Evolutionary conservation across 1,140 invertebrate species (phyloP).

Genomic region (Rhyzopertha dominica): DNA sequence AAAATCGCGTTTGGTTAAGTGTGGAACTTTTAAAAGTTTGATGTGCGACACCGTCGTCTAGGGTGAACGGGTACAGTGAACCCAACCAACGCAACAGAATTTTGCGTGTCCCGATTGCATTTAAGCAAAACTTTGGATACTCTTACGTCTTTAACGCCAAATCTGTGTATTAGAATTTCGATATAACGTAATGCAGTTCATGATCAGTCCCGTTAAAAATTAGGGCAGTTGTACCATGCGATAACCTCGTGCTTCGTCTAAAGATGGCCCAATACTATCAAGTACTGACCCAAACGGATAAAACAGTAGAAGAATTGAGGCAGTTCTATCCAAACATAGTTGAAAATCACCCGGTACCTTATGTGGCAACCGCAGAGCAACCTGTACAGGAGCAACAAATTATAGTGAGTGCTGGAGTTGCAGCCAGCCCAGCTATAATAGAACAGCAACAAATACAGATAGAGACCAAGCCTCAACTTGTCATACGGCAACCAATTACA

Average conservation of each 20-base stretch:
- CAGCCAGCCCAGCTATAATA: no score
- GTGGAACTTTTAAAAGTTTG: no score
- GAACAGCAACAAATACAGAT: no score
- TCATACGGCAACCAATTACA: no score
- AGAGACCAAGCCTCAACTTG: no score
- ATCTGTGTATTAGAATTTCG: neutral
- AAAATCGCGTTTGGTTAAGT: no score
- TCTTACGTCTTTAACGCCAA: neutral
- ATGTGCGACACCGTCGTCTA: no score
- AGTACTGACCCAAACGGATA: conserved; percentile 38
- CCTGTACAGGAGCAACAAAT: no score
- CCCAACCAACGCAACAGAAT: neutral
- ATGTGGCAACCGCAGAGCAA: no score
- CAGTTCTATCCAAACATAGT: conserved; percentile 39
- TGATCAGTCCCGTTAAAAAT: neutral
- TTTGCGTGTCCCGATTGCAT: neutral
- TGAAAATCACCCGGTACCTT: conserved; percentile 19
- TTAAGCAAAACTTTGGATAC: neutral
- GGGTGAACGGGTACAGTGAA: no score
- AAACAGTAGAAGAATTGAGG: conserved; percentile 33
- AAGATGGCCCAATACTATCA: conserved; percentile 45
- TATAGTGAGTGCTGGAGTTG: no score
- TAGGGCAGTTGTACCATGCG: neutral
- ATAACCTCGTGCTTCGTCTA: neutral
- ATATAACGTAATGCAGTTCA: neutral